Base-by-base conservation (phyloP, 2,888 invertebrate species). In the Erynnis tages region DNA sequence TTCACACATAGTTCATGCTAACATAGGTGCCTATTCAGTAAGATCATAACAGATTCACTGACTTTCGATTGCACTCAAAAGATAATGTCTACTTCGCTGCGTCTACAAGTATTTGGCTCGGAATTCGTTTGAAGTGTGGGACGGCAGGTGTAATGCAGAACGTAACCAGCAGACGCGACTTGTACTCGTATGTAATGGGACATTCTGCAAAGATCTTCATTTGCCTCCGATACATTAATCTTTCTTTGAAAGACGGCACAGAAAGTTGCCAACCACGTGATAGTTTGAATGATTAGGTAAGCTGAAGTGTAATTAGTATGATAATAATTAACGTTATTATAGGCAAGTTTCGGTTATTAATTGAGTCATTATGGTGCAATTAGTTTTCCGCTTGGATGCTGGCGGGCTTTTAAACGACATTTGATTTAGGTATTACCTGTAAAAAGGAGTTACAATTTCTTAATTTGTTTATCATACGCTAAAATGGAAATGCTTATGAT, bases 61-160 rank as follows among this genome's bases (percentile, higher is more conserved):
- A 14, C 37, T 10, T 30, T 44, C 52, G 52, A 52, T 52, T 29
- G 44, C 37, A 44, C 52, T 52, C 43, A 23, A 52, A 37, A 44
- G 52, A 44, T 44, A 44, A 44, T 44, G 52, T 44, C 52, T 44
- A 52, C 52, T 52, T 52, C 44, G 37, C 52, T 44, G n/a, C 16
- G 52, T 44, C 52, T 56, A 58, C 56, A 50, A 54, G 57, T 54
- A 44, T 54, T 54, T 57, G 55, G 50, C 53, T 53, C 58, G 55
- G 52, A 46, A 54, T 46, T 34, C 14, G 54, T 58, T 56, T 60
- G 58, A 61, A 58, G 53, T 53, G 25, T 32, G 40, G 45, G 32
- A 43, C 32, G 52, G 58, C 60, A 62, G 62, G 60, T 60, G 60
- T 57, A 56, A 41, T 54, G 21, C 17, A 21, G 19, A 30, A 52